phyloP scores from a whole-genome alignment of 1,140 invertebrate species.

The Planococcus citri region DNA sequence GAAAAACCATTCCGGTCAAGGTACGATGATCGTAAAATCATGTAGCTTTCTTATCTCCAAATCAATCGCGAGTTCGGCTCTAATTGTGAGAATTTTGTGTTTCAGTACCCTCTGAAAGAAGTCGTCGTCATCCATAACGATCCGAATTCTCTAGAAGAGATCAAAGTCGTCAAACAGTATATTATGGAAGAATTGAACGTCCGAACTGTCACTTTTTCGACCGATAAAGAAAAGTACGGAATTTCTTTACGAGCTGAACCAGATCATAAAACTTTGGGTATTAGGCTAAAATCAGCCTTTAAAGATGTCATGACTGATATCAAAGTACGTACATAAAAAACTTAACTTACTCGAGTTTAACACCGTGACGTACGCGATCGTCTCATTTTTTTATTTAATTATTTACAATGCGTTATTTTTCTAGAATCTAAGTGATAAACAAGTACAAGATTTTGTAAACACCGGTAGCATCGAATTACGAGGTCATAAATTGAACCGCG shows the following conservation, averaged over 20 bases:
- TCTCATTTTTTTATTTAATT: neutral
- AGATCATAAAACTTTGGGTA: constrained; percentile 73
- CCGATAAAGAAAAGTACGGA: constrained; percentile 86
- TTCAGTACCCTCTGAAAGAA: constrained; percentile 82
- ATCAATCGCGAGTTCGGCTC: neutral
- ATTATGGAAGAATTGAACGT: constrained; percentile 93
- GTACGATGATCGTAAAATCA: no score
- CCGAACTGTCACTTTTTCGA: constrained; percentile 69
- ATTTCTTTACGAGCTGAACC: constrained; percentile 88
- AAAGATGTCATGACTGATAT: constrained; percentile 75
- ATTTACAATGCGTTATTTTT: neutral
- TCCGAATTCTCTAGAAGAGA: constrained; percentile 59
- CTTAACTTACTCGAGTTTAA: no score
- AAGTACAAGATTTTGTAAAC: constrained; percentile 64
- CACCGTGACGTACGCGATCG: neutral
- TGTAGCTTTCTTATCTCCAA: no score
- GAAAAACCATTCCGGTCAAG: constrained; percentile 87
- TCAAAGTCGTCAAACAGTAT: constrained; percentile 69
- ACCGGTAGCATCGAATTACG: constrained; percentile 56
- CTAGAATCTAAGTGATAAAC: constrained; percentile 54
- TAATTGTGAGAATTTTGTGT: no score
- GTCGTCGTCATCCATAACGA: constrained; percentile 89
- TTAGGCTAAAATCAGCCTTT: constrained; percentile 76
- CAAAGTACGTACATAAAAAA: constrained; percentile 38
- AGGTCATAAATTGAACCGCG: constrained; percentile 61